Base-by-base conservation (phyloP, 1,140 invertebrate genomes). In the Palaemon carinicauda region DNA sequence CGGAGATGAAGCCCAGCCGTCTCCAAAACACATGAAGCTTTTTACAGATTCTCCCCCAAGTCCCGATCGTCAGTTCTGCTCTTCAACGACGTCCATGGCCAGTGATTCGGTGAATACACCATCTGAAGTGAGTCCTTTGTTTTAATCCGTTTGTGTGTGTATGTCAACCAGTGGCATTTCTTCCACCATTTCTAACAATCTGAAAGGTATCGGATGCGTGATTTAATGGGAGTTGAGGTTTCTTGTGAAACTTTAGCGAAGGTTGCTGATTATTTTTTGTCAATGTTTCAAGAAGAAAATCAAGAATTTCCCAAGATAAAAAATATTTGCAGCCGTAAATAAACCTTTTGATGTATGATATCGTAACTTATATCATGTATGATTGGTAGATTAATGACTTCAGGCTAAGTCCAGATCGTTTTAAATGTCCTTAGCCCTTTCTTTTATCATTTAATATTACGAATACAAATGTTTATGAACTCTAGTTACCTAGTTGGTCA, bases 11-110 rank as follows among this genome's bases (percentile, higher is more conserved):
- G 82, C 83, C n/a, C 86, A 83, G n/a, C 90, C 82, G 75, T 89
- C 84, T 91, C 91, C 56, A 91, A 91, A 85, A 79, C 88, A 86
- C 71, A 86, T 86, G 82, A 88, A 88, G 79, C 81, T 86, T 27
- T 88, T 89, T 78, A 86, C 83, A 15, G 88, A 89, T 10, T 93
- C 93, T 52, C 95, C 95, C 10, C 94, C 93, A 21, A 95, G 95
- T 88, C 95, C 95, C 14, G 95, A 96, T 90, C 93, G 94, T 90
- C 95, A 96, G 90, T 95, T 95, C 90, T 96, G 95, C 91, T 96
- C 95, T 21, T 96, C 95, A 56, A 96, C 95, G 0, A 96, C 95
- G 56, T 94, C 95, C 89, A 93, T 94, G n/a, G 93, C 94, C 82
- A 94, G 94, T 86, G 95, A 95, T 90, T 91, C 94, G 60, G 94